Evolutionary conservation across 1,140 invertebrate genomes (phyloP), one percentile per base, ranked within the genome.

Genomic region (Diabrotica virgifera): DNA sequence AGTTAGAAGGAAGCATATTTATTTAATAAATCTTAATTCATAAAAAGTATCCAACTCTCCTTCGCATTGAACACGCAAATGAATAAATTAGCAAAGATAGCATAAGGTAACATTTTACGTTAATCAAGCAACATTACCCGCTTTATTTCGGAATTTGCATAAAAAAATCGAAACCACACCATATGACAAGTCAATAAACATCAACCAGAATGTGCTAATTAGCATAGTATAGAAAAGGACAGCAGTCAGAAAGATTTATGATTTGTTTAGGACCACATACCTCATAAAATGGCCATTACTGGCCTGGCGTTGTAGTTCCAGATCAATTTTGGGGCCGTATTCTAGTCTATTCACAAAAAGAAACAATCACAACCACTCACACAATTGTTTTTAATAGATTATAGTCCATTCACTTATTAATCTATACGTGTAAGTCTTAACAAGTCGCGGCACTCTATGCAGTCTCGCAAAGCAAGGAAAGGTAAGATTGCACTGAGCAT

Each of bases 271-370:
- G 63, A 24, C 54, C 52, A 70, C 74, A 59, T 72, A 79, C 78
- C 78, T 78, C 55, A 79, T 78, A 64, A 79, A 79, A 68, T 79
- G 78, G 78, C 77, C 78, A 70, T 72, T 75, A 14, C 74, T 71
- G 78, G 76, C 78, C 78, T 79, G 78, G 57, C 78, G 64, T 61
- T 79, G 78, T 70, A 79, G 72, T 66, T 79, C 77, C 70, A 79
- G 77, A 77, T 79, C 78, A 78, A 78, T 79, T 72, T 76, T 79
- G 77, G 76, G 65, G 75, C 76, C 65, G 77, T 77, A 60, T 51
- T 8, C 46, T 6, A 64, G 62, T 67, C 60, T n/a, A 10, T 56
- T 62, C 64, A 67, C 65, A 61, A 64, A 46, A 46, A 8, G 59
- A 52, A 67, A 63, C 57, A 59, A 58, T 63, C 55, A 61, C 62